A percentile compares a stretch with the other conserved stretches of the same genome.
These are phyloP conservation scores for Acanthacorydalis orientalis DNA, from an alignment of 2,888 invertebrate genomes.

Conservation along the genomic window DNA sequence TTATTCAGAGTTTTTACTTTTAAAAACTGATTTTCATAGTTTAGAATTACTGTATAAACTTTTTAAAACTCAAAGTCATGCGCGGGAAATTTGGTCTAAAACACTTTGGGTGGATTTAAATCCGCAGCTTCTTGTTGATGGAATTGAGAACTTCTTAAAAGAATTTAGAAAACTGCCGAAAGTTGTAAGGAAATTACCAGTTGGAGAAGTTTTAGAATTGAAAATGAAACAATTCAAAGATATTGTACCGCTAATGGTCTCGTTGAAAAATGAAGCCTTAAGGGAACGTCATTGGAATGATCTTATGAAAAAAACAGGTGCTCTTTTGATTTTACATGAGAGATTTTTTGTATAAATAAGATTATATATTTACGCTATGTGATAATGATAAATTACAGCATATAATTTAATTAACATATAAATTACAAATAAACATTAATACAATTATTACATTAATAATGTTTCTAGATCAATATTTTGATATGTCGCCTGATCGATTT, in stretches of 20 bases:
- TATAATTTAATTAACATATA: background rate
- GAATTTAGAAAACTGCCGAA: conserved; percentile 62
- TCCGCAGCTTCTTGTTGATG: conserved; percentile 65
- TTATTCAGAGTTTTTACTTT: conserved; percentile 54
- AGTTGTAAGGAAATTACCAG: conserved; percentile 34
- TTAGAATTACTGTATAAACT: conserved; percentile 61
- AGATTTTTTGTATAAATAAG: background rate
- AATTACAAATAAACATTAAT: background rate
- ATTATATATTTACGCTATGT: too few species aligned
- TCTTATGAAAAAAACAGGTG: conserved; percentile 71
- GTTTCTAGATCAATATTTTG: conserved; percentile 48
- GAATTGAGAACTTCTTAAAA: conserved; percentile 70
- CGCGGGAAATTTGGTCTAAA: conserved; percentile 67
- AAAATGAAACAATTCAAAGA: conserved; percentile 79
- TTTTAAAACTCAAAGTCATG: conserved; percentile 59
- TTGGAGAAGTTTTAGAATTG: conserved; percentile 55
- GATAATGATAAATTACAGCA: too few species aligned
- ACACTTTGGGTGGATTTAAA: conserved; percentile 79
- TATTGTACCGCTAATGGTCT: conserved; percentile 76
- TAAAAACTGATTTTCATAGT: conserved; percentile 42
- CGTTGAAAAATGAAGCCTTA: conserved; percentile 80
- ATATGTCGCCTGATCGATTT: conserved; percentile 78
- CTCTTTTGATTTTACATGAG: background rate
- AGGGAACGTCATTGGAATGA: conserved; percentile 81
- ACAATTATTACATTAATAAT: background rate